Evolutionary conservation across 2,888 invertebrate genomes (phyloP).

Genomic region (Acronicta psi): DNA sequence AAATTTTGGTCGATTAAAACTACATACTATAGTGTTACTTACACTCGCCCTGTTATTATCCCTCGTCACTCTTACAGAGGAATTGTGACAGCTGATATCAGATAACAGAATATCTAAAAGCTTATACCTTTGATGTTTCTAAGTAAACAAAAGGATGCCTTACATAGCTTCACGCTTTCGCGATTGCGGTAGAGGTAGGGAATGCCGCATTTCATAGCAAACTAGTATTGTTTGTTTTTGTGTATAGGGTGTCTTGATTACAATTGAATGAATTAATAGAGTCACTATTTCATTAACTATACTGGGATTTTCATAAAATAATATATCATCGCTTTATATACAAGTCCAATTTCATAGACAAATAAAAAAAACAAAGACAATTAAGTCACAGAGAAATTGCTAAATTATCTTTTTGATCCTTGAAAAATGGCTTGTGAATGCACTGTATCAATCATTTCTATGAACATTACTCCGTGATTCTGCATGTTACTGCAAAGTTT

Average conservation of each 20-base stretch:
- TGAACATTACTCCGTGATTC: too few species aligned
- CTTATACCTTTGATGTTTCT: constrained; percentile 44
- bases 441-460: too few species aligned
- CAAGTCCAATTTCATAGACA: too few species aligned
- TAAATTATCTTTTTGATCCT: too few species aligned
- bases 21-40: constrained; percentile 32
- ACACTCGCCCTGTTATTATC: constrained; percentile 64
- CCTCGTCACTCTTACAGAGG: constrained; percentile 63
- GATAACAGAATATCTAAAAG: constrained; percentile 60
- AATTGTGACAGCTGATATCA: constrained; percentile 64
- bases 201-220: constrained; percentile 10
- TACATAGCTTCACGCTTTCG: constrained; percentile 36
- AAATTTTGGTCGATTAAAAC: constrained; percentile 30
- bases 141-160: constrained; percentile 53
- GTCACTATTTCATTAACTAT: too few species aligned
- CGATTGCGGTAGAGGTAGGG: constrained; percentile 22
- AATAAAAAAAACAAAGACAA: too few species aligned
- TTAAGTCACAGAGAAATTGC: too few species aligned
- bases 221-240: constrained; percentile 5
- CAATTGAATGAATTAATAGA: too few species aligned
- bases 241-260: not conserved
- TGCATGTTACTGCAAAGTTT: too few species aligned
- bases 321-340: too few species aligned
- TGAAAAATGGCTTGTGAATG: too few species aligned
- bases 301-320: too few species aligned